Base-by-base conservation (phyloP, 1,140 invertebrate species). In the Drosophila pachea region DNA sequence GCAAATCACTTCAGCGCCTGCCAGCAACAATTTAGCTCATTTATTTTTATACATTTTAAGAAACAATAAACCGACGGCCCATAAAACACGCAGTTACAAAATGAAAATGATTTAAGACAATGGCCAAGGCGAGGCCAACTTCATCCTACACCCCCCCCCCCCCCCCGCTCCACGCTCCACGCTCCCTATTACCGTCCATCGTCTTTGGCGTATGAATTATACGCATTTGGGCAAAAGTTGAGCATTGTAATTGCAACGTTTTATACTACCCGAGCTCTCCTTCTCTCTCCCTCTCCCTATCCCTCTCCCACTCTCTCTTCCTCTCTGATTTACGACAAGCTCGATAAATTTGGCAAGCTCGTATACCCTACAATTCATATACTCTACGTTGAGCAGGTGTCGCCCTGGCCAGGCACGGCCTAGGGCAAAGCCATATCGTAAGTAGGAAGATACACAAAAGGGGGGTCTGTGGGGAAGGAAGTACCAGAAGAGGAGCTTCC, bases 11-110 rank as follows among this genome's bases (percentile, higher is more conserved):
- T 59, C 58, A 71, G 62, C 32, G 31, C 32, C 45, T 50, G 22
- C 49, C 33, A 49, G 68, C 68, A 73, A 73, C 71, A 73, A 73
- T 69, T 73, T 72, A 73, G 78, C 78, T 78, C 78, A 82, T 82
- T 82, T 78, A 78, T 83, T 82, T 82, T 83, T 78, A 82, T 82
- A 83, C 81, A 84, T 84, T 84, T 84, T 86, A 79, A 86, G 76
- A 84, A 84, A 86, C 76, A 84, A 84, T 86, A 86, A 84, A 86
- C 81, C 81, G 84, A 76, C 81, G 81, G 81, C 61, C 81, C 81
- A 86, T 83, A 83, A 84, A 84, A 86, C 73, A 84, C 81, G 78
- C 68, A 84, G 79, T 83, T 72, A 79, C 73, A 83, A 86, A 83
- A 83, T 84, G 81, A 79, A 84, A 84, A 83, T 83, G 79, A 83